A percentile compares a stretch with the other conserved stretches of the same genome.
These are phyloP conservation scores for Capromys pilorides DNA, from an alignment of 2,797 vertebrate species.

Conservation along the genomic window DNA sequence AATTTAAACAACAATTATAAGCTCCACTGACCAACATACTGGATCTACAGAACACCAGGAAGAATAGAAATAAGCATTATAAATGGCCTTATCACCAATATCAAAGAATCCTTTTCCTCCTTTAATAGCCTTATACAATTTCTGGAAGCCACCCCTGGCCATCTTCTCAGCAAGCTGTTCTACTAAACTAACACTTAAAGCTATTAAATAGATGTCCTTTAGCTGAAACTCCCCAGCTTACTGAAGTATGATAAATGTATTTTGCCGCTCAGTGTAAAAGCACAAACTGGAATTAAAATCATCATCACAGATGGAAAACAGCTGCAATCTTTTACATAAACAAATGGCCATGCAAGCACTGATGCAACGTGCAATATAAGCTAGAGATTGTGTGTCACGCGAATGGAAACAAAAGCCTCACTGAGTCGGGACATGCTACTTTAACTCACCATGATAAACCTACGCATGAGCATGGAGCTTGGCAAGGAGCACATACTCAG, in stretches of 20 bases:
- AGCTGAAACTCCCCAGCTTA: conserved; percentile 14
- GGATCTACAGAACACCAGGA: neutral
- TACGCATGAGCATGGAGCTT: neutral
- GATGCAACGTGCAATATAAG: conserved; percentile 28
- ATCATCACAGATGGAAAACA: conserved; percentile 19
- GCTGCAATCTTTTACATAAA: conserved; percentile 8
- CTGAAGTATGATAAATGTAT: conserved; percentile 34
- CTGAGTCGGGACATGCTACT: neutral
- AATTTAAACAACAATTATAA: conserved; percentile 17
- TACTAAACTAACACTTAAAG: conserved; percentile 41
- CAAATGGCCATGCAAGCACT: conserved; percentile 29
- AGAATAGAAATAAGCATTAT: neutral
- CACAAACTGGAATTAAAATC: conserved; percentile 39
- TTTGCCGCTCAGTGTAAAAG: conserved; percentile 30
- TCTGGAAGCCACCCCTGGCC: conserved; percentile 36
- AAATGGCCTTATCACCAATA: conserved; percentile 11
- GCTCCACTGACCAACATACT: neutral
- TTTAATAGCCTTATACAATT: neutral
- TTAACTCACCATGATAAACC: neutral
- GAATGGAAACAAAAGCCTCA: neutral
- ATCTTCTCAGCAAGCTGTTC: conserved; percentile 41
- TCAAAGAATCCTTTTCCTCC: conserved; percentile 6
- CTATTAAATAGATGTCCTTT: conserved; percentile 50
- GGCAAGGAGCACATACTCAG: neutral
- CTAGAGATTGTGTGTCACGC: neutral